Percentiles rank a stretch among this genome's conserved stretches.
Conservation (phyloP, 2,888 invertebrate species). For the Hypsopygia costalis region DNA sequence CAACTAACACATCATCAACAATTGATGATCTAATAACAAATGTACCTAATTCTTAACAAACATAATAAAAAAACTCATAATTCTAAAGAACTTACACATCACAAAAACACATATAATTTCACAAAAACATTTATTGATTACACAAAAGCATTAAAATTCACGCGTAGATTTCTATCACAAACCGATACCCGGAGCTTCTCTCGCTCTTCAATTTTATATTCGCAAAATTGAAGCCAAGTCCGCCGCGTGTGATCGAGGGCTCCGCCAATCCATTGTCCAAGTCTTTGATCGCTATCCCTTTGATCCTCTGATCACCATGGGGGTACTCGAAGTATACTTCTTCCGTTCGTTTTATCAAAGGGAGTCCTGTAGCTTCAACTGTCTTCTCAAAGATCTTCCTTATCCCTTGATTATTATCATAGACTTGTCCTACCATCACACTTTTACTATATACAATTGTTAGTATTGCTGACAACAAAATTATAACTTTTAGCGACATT, state of each 20-base stretch:
- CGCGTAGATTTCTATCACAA: conserved; percentile 60
- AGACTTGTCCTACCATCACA: conserved; percentile 45
- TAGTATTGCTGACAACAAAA: conserved; percentile 20
- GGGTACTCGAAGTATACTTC: conserved; percentile 45
- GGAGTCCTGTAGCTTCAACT: conserved; percentile 32
- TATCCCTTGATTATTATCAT: conserved; percentile 35
- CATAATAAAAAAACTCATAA: too few species aligned
- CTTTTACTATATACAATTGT: conserved; percentile 29
- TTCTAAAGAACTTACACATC: too few species aligned
- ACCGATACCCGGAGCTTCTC: conserved; percentile 58
- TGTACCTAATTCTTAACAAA: too few species aligned
- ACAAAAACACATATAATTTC: too few species aligned
- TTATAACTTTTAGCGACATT: conserved; percentile 35
- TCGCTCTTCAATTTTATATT: conserved; percentile 68
- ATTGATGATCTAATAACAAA: too few species aligned
- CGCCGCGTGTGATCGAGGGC: conserved; percentile 61
- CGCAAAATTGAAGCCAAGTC: conserved; percentile 57
- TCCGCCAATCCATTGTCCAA: conserved; percentile 58
- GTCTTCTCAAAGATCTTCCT: conserved; percentile 41
- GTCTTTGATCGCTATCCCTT: conserved; percentile 66
- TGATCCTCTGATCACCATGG: conserved; percentile 51
- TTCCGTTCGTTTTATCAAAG: conserved; percentile 38
- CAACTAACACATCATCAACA: too few species aligned
- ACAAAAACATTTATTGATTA: too few species aligned
- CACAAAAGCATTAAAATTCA: conserved; percentile 22